Evolutionary conservation across 2,113 vertebrate genomes (phyloP).

Genomic region (Ceyx cyanopectus): DNA sequence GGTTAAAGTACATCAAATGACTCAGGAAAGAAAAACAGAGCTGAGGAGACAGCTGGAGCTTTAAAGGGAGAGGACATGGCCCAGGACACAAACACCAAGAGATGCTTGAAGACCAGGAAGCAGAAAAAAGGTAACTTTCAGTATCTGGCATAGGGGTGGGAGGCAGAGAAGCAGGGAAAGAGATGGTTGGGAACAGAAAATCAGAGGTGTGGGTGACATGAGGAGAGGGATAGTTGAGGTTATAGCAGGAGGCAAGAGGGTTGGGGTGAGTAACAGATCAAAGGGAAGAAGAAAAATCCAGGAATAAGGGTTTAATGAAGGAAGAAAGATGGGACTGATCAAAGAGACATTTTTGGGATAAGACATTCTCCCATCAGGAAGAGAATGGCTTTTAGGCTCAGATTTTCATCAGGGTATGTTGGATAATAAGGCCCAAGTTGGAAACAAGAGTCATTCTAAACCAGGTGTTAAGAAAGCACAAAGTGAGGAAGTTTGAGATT

Average conservation of each 20-base stretch:
- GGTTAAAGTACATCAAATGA: background rate
- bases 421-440: background rate
- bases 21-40: background rate
- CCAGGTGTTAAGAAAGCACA: background rate
- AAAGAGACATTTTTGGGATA: background rate
- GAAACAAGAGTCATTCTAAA: background rate
- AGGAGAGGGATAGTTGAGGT: background rate
- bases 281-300: background rate
- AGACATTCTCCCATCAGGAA: background rate
- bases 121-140: background rate
- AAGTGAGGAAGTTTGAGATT: background rate
- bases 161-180: background rate
- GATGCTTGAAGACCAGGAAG: background rate
- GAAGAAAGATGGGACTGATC: background rate
- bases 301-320: background rate
- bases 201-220: background rate
- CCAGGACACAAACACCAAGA: background rate
- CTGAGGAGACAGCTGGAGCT: background rate
- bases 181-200: background rate
- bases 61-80: background rate
- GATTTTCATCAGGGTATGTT: background rate
- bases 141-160: background rate
- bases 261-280: background rate
- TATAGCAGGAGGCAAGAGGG: background rate
- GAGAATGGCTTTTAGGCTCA: background rate